These are phyloP conservation scores for Oreochromis mossambicus DNA, from an alignment of 2,797 vertebrate species.

Conservation along the genomic window DNA sequence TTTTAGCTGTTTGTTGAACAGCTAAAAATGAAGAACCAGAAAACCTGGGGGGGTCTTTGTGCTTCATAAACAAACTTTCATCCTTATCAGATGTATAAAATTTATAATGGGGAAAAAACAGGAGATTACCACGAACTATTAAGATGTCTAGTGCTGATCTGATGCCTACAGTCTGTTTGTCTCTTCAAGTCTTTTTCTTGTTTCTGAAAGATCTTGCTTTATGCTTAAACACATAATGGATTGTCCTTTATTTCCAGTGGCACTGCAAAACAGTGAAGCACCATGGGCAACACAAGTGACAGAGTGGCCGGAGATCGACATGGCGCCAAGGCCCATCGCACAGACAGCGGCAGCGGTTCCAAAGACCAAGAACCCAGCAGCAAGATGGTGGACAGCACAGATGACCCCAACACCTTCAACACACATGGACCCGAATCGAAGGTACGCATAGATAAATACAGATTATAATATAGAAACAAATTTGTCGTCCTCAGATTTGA, in stretches of 20 bases:
- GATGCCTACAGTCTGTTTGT: neutral
- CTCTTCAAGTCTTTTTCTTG: neutral
- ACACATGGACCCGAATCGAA: constrained; percentile 84
- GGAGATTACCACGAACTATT: neutral
- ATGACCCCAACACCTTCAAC: constrained; percentile 94
- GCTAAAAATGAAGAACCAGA: neutral
- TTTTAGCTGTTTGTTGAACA: neutral
- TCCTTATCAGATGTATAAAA: neutral
- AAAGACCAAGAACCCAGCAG: constrained; percentile 85
- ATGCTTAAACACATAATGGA: neutral
- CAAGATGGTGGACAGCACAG: constrained; percentile 95
- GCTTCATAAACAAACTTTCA: neutral
- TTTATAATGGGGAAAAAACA: neutral
- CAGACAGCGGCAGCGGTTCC: constrained; percentile 79
- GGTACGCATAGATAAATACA: constrained; percentile 60
- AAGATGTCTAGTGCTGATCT: neutral
- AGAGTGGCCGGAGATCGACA: constrained; percentile 86
- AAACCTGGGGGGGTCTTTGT: neutral
- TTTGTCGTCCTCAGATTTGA: neutral
- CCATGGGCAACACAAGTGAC: constrained; percentile 95
- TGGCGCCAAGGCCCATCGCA: constrained; percentile 85
- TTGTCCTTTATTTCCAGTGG: neutral
- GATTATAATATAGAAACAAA: neutral
- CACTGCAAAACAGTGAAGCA: neutral
- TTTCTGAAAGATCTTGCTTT: neutral